Base-by-base conservation (phyloP, 64 coral and sea anemone genomes). In the Porites lutea region DNA sequence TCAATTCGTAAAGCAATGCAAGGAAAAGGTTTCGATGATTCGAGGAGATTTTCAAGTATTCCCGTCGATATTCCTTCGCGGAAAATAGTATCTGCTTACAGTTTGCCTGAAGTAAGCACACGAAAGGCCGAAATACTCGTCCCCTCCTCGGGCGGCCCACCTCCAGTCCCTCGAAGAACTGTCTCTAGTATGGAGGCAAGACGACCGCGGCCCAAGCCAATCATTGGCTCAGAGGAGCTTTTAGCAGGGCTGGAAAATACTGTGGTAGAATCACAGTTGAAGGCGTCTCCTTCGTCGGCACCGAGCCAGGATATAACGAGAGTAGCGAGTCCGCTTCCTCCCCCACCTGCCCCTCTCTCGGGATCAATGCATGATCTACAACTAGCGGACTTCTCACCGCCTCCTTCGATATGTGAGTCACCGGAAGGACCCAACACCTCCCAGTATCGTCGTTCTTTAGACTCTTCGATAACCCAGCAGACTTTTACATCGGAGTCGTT, bases 351-450 rank as follows among this genome's bases (percentile, higher is more conserved):
- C 21, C 91, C 91, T 21, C 46, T 72, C 53, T 75, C 83, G 3
- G 91, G 85, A 27, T 75, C 83, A 52, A 18, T 86, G 72, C 48
- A 57, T 79, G 91, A 93, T 3, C 71, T 93, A 12, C 60, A 68
- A 13, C 46, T 93, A n/a, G 91, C 91, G 8, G 74, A 93, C 60
- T 93, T 93, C 43, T 85, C 91, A 14, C 91, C 91, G 15, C 91
- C 91, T 27, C 81, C 81, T 11, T 84, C 81, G 0, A 84, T 84
- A 68, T 84, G 81, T 84, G 81, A 21, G 52, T 84, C 81, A 20
- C 81, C 81, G 6, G 81, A 84, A 20, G 69, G 21, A 23, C 10
- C 59, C 10, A 6, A 65, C 7, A 5, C 2, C 15, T 16, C 46
- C 12, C 62, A 84, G 23, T 49, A 68, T 48, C 61, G 63, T 19